A percentile compares a stretch with the other conserved stretches of the same genome.
Evolutionary conservation across 2,113 vertebrate species (phyloP).

Genomic region (Hippopotamus amphibius): DNA sequence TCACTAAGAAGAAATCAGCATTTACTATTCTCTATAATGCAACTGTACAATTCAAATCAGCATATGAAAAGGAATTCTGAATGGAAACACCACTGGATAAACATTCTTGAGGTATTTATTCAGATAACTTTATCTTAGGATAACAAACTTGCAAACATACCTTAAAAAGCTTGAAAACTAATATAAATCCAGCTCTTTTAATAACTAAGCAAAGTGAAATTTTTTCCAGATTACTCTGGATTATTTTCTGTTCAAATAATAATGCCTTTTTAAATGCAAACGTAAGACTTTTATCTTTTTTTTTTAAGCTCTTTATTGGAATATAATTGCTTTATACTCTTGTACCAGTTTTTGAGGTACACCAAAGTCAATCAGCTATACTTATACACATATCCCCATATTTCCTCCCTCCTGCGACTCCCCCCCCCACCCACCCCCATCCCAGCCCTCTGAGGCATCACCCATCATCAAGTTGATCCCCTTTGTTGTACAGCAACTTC

Average conservation of each 20-base stretch:
- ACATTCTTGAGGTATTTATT: neutral
- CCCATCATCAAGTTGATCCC: too few species aligned
- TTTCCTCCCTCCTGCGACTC: too few species aligned
- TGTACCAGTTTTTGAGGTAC: too few species aligned
- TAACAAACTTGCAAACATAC: neutral
- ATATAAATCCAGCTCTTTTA: conserved; percentile 26
- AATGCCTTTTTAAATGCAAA: neutral
- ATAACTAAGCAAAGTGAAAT: neutral
- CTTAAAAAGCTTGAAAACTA: neutral
- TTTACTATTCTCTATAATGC: neutral
- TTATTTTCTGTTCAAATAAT: conserved; percentile 3
- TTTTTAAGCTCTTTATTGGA: too few species aligned
- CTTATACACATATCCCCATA: too few species aligned
- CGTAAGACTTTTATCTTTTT: neutral
- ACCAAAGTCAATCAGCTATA: too few species aligned
- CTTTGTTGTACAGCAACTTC: too few species aligned
- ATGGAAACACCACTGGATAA: neutral
- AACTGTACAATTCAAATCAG: neutral
- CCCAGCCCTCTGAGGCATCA: too few species aligned
- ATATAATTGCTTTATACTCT: too few species aligned
- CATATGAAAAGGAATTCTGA: neutral
- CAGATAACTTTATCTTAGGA: neutral
- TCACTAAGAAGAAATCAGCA: neutral
- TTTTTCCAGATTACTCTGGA: neutral
- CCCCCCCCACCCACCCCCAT: too few species aligned